Evolutionary conservation across 1,140 invertebrate genomes (phyloP), one percentile per base, ranked within the genome.

Genomic region (Chlorops oryzae): DNA sequence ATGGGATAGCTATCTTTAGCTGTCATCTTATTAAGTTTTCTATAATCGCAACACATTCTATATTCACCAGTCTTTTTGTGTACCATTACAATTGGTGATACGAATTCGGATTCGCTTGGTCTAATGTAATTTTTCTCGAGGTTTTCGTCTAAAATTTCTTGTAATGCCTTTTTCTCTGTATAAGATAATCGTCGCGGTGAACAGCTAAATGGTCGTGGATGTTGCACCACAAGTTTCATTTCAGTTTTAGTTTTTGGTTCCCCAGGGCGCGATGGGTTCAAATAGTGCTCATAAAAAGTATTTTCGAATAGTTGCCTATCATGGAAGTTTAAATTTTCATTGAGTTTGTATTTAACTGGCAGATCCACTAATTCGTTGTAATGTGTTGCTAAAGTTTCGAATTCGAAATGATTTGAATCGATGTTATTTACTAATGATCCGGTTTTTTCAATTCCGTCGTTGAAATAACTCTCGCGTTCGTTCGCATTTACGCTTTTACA

Each of bases 51-150:
- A 35, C 59, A 63, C 35, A 63, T 27, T 12, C 61, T 22, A 5
- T 51, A 17, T 10, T 59, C 53, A 21, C 56, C 59, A 21, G 57
- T 56, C 40, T 62, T 63, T 24, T 65, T 60, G 32, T 47, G 57
- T 0, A 62, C 64, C 35, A 65, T 39, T 7, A 63, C 55, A 5
- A 64, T 58, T n/a, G 62, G 59, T 21, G 62, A 63, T 3, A 59
- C 58, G 47, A 59, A 69, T 21, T 62, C 54, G 10, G 67, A 68
- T 2, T 57, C 28, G 37, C 58, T 63, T 4, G 54, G 52, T 24
- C 58, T 38, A 44, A 68, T 63, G 13, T 59, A 59, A 10, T 48
- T 32, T 5, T 58, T 44, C 24, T 43, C 22, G 4, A 62, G n/a
- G 34, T 58, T 55, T 5, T 61, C 56, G 43, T 62, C 55, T 18